These are phyloP conservation scores for Caiman crocodilus DNA, from an alignment of 2,797 vertebrate species.

Conservation along the genomic window DNA sequence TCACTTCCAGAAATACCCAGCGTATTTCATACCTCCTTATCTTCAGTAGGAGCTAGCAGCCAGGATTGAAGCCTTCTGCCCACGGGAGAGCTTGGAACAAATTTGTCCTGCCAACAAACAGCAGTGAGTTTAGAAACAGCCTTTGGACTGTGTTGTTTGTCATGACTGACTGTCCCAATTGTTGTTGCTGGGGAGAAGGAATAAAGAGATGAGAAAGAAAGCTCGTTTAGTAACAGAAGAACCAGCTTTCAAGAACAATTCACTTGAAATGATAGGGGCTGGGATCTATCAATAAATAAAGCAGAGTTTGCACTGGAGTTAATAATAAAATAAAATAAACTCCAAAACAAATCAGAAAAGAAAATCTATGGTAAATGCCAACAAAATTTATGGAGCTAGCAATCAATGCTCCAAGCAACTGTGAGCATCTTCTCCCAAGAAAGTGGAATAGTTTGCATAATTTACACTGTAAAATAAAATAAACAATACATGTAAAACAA, in stretches of 20 bases:
- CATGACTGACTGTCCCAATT: no score
- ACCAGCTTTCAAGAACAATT: background rate
- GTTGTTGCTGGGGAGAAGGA: background rate
- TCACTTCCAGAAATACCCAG: background rate
- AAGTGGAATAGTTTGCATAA: background rate
- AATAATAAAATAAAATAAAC: background rate
- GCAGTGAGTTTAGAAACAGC: fast-evolving
- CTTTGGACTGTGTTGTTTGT: fast-evolving
- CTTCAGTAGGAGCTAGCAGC: background rate
- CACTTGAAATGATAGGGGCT: background rate
- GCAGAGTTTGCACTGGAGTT: background rate
- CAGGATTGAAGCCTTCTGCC: background rate
- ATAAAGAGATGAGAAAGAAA: background rate
- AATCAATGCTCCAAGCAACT: background rate
- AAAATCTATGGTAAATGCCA: fast-evolving
- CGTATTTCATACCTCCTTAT: background rate
- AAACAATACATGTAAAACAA: background rate
- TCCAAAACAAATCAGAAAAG: background rate
- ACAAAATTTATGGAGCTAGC: background rate
- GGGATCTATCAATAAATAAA: background rate
- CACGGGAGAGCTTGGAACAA: background rate
- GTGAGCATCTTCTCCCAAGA: background rate
- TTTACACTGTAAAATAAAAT: background rate
- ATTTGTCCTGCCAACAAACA: no score
- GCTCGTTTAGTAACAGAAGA: background rate